Percentiles rank a stretch among this genome's conserved stretches.
Evolutionary conservation across 2,113 vertebrate genomes (phyloP).

Genomic region (Marmota monax): DNA sequence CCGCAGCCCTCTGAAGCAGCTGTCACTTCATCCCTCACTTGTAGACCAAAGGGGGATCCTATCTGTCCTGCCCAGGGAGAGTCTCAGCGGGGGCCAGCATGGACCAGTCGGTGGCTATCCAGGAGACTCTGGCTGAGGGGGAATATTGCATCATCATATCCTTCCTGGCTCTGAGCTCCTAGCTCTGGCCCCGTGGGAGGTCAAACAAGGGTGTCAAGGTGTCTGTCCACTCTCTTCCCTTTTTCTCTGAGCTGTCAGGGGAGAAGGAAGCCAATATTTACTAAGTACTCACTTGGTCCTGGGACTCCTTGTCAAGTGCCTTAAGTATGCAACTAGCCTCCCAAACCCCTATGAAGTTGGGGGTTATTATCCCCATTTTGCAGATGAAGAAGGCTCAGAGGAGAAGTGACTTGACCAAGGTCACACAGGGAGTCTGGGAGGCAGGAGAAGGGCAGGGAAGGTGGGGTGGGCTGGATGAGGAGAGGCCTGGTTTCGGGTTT

Average conservation of each 20-base stretch:
- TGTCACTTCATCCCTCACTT: neutral
- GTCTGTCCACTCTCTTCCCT: neutral
- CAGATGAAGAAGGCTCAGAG: neutral
- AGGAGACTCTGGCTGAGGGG: conserved; percentile 90
- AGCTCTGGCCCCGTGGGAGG: neutral
- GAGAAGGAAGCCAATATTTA: neutral
- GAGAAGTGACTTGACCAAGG: neutral
- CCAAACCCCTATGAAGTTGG: neutral
- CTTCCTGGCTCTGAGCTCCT: conserved; percentile 79
- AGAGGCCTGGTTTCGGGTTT: neutral
- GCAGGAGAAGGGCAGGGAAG: neutral
- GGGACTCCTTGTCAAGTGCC: neutral
- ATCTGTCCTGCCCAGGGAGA: neutral
- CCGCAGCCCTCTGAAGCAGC: neutral
- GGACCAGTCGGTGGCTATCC: conserved; percentile 96
- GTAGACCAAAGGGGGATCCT: neutral
- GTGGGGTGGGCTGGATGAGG: neutral
- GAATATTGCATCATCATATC: conserved; percentile 94
- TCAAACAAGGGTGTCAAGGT: neutral
- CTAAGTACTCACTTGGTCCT: neutral
- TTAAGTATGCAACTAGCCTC: neutral
- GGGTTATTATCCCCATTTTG: neutral
- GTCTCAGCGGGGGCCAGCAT: conserved; percentile 80
- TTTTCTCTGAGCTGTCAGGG: neutral
- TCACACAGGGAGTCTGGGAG: neutral